These are phyloP conservation scores for Laterallus jamaicensis DNA, from an alignment of 2,113 vertebrate species.

Conservation along the genomic window DNA sequence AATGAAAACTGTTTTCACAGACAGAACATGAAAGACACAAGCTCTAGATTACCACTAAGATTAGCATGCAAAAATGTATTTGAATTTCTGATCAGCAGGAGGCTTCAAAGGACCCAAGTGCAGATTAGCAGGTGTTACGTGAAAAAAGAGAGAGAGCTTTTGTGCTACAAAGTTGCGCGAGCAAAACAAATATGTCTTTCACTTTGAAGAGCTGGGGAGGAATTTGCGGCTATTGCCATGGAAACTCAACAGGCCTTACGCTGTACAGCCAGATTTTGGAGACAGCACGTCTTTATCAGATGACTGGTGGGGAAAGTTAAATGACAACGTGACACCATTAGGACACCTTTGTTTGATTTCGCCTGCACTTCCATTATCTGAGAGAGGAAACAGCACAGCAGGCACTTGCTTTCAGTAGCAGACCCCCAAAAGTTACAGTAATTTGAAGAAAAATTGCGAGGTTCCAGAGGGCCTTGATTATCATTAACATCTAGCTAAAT, in stretches of 20 bases:
- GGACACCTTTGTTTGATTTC: not conserved
- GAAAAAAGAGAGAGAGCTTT: conserved; percentile 80
- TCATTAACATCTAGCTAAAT: not conserved
- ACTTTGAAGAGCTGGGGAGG: conserved; percentile 86
- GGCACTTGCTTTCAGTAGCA: not conserved
- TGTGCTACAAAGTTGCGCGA: conserved; percentile 85
- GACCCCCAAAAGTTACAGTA: not conserved
- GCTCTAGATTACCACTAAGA: conserved; percentile 85
- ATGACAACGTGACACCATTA: not conserved
- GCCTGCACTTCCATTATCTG: not conserved
- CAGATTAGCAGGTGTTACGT: conserved; percentile 90
- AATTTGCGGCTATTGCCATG: conserved; percentile 87
- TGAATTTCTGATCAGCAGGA: conserved; percentile 88
- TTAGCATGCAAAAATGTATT: conserved; percentile 90
- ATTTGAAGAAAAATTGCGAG: not conserved
- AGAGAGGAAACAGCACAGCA: not conserved
- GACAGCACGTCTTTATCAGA: conserved; percentile 28
- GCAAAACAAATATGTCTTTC: conserved; percentile 97
- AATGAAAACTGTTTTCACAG: conserved; percentile 81
- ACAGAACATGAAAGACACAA: conserved; percentile 80
- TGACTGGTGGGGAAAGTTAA: not conserved
- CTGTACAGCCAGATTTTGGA: conserved; percentile 54
- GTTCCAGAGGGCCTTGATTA: not conserved
- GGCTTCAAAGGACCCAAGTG: conserved; percentile 79
- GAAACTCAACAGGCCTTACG: conserved; percentile 80